Conservation (phyloP, 2,888 invertebrate species). For the Perizoma flavofasciatum region DNA sequence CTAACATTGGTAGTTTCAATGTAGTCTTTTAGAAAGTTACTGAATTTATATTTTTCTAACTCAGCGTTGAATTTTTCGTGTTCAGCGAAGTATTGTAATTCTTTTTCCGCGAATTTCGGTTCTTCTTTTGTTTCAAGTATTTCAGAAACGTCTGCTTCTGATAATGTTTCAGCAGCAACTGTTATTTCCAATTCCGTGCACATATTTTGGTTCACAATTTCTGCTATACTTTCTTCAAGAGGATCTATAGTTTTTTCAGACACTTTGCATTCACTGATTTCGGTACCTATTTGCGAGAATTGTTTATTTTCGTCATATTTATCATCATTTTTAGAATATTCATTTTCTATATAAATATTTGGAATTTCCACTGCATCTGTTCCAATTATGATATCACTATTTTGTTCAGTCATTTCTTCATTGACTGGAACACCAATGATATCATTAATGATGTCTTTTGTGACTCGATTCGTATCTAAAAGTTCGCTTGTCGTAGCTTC, state of each 20-base stretch:
- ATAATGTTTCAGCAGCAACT: conserved; percentile 63
- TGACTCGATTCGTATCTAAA: conserved; percentile 29
- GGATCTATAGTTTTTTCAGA: conserved; percentile 36
- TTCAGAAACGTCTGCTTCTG: conserved; percentile 55
- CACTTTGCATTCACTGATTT: conserved; percentile 43
- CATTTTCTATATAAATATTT: conserved; percentile 23
- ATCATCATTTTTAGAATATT: conserved; percentile 24
- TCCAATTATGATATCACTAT: not conserved
- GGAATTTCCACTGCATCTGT: conserved; percentile 4
- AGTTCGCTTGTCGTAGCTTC: conserved; percentile 1
- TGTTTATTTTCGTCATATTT: conserved; percentile 50
- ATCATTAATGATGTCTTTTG: conserved; percentile 28
- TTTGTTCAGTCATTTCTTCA: conserved; percentile 4
- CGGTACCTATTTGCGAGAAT: conserved; percentile 47
- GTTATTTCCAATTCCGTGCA: conserved; percentile 56
- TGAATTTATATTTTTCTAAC: conserved; percentile 59
- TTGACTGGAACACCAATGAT: conserved; percentile 24
- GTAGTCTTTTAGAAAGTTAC: conserved; percentile 57
- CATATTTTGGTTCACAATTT: conserved; percentile 29
- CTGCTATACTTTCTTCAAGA: conserved; percentile 23
- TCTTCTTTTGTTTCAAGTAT: conserved; percentile 24
- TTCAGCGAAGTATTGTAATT: conserved; percentile 62
- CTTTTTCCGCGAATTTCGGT: conserved; percentile 40
- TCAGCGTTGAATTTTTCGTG: conserved; percentile 68
- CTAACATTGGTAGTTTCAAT: conserved; percentile 41